Evolutionary conservation across 2,113 vertebrate species (phyloP), one percentile per base, ranked within the genome.

Genomic region (Vireo altiloquus): DNA sequence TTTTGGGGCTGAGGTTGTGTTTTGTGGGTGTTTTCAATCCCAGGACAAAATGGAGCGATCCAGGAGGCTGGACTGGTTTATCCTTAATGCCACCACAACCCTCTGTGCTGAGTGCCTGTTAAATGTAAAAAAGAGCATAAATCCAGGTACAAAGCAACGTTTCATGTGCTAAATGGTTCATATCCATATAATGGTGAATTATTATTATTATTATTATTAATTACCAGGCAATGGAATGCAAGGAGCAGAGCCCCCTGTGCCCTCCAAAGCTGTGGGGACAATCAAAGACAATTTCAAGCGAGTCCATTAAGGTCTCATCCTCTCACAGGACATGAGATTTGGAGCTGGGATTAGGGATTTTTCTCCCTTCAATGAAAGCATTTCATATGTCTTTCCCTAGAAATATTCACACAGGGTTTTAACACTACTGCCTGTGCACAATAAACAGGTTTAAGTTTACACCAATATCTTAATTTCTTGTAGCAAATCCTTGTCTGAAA

Each of bases 1-100:
- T 35, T 27, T 60, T 8, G 33, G 9, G 35, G 24, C 7, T 63
- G 46, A 25, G 64, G 9, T 15, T 59, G 42, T 10, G 22, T 57
- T 75, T 52, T 4, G 0, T 7, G 11, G 6, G 3, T 37, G 31
- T 46, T 53, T 80, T 56, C 7, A 9, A 50, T 5, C 35, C 11
- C 33, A 35, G 59, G 40, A 56, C 3, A 33, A 35, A 42, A 37
- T 0, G 1, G 31, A 65, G 20, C 0, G 0, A 56, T 20, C 24
- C 31, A 20, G 24, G 72, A 69, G 46, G 42, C 25, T 46, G 75
- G 31, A 13, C 28, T 28, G 52, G 12, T 33, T 76, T 71, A 13
- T 42, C 21, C 23, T n/a, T 10, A 15, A 18, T 0, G 1, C 53
- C 28, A 54, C 13, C n/a, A n/a, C 0, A 0, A 28, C 12, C 28